Evolutionary conservation across 2,113 vertebrate genomes (phyloP), one percentile per base, ranked within the genome.

Genomic region (Sphaerodactylus townsendi): DNA sequence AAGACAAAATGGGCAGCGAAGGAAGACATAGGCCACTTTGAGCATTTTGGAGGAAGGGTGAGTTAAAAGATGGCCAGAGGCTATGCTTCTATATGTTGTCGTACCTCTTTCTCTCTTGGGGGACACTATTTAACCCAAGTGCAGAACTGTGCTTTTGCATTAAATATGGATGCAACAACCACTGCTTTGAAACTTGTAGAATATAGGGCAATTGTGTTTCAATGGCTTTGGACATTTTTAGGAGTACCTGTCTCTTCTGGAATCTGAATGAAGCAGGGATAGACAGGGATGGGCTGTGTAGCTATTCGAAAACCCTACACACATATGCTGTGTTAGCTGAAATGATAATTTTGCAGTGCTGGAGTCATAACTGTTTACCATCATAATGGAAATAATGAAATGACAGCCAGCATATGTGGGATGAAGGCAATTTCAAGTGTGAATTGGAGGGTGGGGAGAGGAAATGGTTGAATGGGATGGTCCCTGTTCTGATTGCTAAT

Each of bases 331-430:
- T 73, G 77, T 85, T 68, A 83, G 56, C 75, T 74, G 21, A 0
- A 70, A 19, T n/a, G 64, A 5, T 66, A 1, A 72, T 85, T 66
- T 73, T 81, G 48, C 62, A 5, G 4, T 74, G 84, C 46, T 76
- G 56, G 81, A 77, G 77, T 85, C 85, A 35, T 86, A 80, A 88
- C 91, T 87, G 84, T 48, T 65, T 44, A 59, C 76, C 21, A n/a
- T 83, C 88, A 91, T 85, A 87, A 65, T 88, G 90, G 78, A 23
- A 56, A 56, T 56, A 37, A 2, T 5, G 59, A 74, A 88, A 69
- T 65, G 89, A 91, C 91, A 93, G 91, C 89, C 90, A 89, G 85
- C 77, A 81, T 71, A 78, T 14, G 90, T 93, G 84, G 92, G 91
- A 88, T 56, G 88, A 77, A 79, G 23, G 66, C 21, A 56, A 65